Evolutionary conservation across 2,888 invertebrate genomes (phyloP), one percentile per base, ranked within the genome.

Genomic region (Volucella inflata): DNA sequence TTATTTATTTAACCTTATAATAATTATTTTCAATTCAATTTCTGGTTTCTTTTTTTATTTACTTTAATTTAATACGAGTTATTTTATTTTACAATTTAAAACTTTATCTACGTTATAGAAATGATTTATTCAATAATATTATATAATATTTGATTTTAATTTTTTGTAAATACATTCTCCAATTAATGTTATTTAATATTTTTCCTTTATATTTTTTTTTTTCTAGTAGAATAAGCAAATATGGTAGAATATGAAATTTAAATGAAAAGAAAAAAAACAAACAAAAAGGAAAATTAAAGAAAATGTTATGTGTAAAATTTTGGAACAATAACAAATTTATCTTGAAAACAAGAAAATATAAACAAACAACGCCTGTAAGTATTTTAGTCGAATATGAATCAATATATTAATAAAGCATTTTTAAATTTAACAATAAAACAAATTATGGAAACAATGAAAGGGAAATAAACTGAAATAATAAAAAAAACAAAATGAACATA

Each of bases 381-480:
- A 85, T 85, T 85, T 85, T 85, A 85, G 85, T 77, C 85, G 68
- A 85, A 72, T 77, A 85, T 85, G 76, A 77, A 81, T 77, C 62
- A 74, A 77, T 72, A 72, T 68, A 71, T 64, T 71, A 67, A 65
- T 67, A 77, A 85, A 62, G 57, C 71, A 81, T 85, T 85, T 85
- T 81, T 81, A 80, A 85, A 80, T 85, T 80, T 62, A 84, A 75
- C 59, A 76, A 65, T 83, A 68, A 71, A 80, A 48, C 21, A 48
- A 65, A 79, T 64, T 78, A 83, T 78, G 78, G 75, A 74, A 78
- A 64, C 42, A 55, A 59, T 71, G 75, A 75, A 80, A 38, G 36
- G 12, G 46, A 79, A 77, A 77, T 85, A 72, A 77, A 64, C 70
- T 62, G 77, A 85, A 83, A 85, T 85, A 85, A 85, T 68, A 62